Evolutionary conservation across 1,140 invertebrate species (phyloP).

Genomic region (Bombus confusus): DNA sequence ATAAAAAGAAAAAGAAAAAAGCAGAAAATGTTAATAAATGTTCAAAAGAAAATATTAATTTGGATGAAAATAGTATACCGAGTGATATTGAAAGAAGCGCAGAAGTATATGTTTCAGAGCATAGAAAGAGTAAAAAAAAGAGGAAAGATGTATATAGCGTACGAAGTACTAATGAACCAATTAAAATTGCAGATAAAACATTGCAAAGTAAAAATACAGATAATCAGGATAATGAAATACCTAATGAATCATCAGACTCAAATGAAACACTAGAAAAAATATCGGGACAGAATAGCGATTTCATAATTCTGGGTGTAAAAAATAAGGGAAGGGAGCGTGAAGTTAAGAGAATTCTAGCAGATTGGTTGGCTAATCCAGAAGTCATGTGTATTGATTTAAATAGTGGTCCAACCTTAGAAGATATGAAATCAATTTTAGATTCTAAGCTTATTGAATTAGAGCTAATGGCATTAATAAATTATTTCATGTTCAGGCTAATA

Average conservation of each 20-base stretch:
- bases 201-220: constrained; percentile 7
- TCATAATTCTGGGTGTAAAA: constrained; percentile 74
- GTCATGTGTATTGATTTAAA: constrained; percentile 89
- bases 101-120: too few species aligned
- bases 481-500: constrained; percentile 93
- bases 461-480: constrained; percentile 90
- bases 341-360: constrained; percentile 90
- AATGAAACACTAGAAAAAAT: too few species aligned
- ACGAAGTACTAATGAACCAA: background rate
- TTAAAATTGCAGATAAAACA: background rate
- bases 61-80: background rate
- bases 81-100: background rate
- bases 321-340: constrained; percentile 70
- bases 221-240: constrained; percentile 5
- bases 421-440: constrained; percentile 85
- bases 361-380: constrained; percentile 93
- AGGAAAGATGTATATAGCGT: constrained; percentile 14
- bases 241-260: too few species aligned
- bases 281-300: constrained; percentile 50
- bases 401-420: constrained; percentile 84
- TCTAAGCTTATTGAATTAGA: constrained; percentile 85
- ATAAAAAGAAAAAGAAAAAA: background rate
- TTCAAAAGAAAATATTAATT: background rate
- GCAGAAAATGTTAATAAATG: background rate
- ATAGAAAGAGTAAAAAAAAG: constrained; percentile 33